A percentile compares a stretch with the other conserved stretches of the same genome.
Conservation (phyloP, 2,797 vertebrate genomes). For the Aratinga solstitialis region DNA sequence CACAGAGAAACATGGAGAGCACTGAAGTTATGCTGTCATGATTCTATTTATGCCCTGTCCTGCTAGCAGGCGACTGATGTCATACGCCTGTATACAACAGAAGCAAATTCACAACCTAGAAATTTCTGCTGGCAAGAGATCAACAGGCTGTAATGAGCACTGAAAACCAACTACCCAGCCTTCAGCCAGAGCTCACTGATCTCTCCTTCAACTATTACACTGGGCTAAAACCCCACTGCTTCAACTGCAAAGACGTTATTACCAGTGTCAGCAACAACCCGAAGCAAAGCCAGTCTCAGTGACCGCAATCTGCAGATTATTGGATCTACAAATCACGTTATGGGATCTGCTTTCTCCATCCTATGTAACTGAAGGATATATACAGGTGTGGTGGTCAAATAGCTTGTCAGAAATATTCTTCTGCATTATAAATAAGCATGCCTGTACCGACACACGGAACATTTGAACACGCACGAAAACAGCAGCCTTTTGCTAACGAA, state of each 20-base stretch:
- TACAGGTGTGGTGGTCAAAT: conserved; percentile 22
- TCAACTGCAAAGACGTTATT: background rate
- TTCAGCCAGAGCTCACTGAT: background rate
- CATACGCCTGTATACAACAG: conserved; percentile 8
- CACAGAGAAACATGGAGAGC: background rate
- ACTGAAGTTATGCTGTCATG: background rate
- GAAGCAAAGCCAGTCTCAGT: background rate
- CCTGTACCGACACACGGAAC: background rate
- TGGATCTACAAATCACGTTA: background rate
- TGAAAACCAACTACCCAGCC: conserved; percentile 8
- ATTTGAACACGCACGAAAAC: background rate
- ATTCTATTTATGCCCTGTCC: conserved; percentile 27
- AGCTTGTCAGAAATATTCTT: background rate
- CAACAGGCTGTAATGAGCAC: conserved; percentile 27
- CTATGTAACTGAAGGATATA: background rate
- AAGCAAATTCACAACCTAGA: conserved; percentile 44
- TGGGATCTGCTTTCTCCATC: background rate
- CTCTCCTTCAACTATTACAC: background rate
- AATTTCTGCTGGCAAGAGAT: conserved; percentile 51
- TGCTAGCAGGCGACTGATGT: conserved; percentile 26
- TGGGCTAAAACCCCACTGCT: background rate
- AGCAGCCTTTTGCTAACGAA: background rate
- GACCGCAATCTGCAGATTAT: background rate
- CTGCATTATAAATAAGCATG: background rate
- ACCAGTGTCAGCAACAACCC: background rate